A percentile compares a stretch with the other conserved stretches of the same genome.
Evolutionary conservation across 37 sponge, comb jelly and placozoan genomes (phyloP).

Genomic region (Theonella swinhoei): DNA sequence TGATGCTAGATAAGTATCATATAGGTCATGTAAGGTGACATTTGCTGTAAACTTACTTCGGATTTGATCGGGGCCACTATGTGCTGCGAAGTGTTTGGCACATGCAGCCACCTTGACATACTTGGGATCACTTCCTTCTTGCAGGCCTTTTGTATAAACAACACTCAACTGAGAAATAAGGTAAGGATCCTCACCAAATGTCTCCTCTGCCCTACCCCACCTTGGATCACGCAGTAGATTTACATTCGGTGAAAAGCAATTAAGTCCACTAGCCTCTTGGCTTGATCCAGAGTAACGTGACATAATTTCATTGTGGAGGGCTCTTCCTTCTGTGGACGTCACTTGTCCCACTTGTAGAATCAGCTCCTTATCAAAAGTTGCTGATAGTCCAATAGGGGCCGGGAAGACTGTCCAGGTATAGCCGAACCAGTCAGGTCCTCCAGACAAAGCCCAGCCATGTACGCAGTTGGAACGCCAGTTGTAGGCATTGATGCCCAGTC

Average conservation of each 20-base stretch:
- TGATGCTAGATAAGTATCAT: conserved; percentile 73
- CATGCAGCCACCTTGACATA: conserved; percentile 75
- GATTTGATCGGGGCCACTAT: conserved; percentile 74
- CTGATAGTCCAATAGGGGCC: conserved; percentile 73
- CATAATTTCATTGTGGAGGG: conserved; percentile 76
- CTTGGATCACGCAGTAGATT: conserved; percentile 78
- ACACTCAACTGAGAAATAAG: conserved; percentile 52
- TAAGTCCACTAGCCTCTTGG: conserved; percentile 79
- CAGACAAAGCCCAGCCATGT: conserved; percentile 76
- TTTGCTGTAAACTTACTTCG: conserved; percentile 48
- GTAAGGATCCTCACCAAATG: conserved; percentile 78
- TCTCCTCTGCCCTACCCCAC: conserved; percentile 73
- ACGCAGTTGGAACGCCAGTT: conserved; percentile 88
- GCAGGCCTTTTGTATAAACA: conserved; percentile 65
- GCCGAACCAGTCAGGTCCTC: conserved; percentile 50
- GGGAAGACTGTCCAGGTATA: conserved; percentile 82
- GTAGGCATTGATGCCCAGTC: conserved; percentile 76
- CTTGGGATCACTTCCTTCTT: conserved; percentile 51
- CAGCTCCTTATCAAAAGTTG: conserved; percentile 64
- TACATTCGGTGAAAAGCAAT: conserved; percentile 87
- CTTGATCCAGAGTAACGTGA: conserved; percentile 56
- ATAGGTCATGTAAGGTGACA: conserved; percentile 62
- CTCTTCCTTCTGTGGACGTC: conserved; percentile 72
- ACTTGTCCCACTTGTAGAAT: conserved; percentile 43
- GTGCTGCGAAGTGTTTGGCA: conserved; percentile 74